phyloP scores from a whole-genome alignment of 2,888 invertebrate species.

The Smittia aterrima region DNA sequence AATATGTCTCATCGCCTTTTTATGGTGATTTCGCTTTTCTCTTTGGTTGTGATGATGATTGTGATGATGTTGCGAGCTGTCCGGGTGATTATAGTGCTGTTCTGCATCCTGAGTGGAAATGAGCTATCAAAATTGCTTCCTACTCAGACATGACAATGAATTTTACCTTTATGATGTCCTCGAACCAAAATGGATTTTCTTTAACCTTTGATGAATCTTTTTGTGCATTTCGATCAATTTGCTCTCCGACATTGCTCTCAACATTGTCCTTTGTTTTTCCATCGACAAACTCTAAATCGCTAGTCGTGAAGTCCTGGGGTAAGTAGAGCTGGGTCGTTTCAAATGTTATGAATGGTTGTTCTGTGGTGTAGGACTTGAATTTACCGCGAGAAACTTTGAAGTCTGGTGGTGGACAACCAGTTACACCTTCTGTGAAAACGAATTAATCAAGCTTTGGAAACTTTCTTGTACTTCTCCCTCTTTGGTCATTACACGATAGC shows the following conservation, averaged over 20 bases:
- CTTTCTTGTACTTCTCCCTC: not conserved
- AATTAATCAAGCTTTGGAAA: not conserved
- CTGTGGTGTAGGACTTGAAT: conserved; percentile 49
- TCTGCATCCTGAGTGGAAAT: no score
- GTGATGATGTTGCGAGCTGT: conserved; percentile 24
- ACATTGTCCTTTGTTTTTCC: conserved; percentile 46
- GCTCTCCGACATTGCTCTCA: not conserved
- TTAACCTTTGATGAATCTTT: conserved; percentile 32
- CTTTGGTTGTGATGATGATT: conserved; percentile 28
- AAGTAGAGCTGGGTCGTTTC: conserved; percentile 52
- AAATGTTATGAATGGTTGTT: conserved; percentile 52
- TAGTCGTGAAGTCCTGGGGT: conserved; percentile 53
- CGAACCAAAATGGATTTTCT: conserved; percentile 41
- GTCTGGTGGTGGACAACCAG: conserved; percentile 53
- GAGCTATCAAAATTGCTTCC: no score
- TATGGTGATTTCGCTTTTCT: conserved; percentile 34
- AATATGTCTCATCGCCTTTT: not conserved
- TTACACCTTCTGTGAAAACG: conserved; percentile 50
- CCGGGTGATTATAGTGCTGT: conserved; percentile 29
- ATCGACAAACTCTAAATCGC: conserved; percentile 52
- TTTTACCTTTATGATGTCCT: conserved; percentile 30
- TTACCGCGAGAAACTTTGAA: conserved; percentile 51
- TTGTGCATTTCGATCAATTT: conserved; percentile 30
- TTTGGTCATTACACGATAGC: no score
- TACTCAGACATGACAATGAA: no score